These are phyloP conservation scores for Drosophila kanapiae DNA, from an alignment of 1,140 invertebrate species.

Conservation along the genomic window DNA sequence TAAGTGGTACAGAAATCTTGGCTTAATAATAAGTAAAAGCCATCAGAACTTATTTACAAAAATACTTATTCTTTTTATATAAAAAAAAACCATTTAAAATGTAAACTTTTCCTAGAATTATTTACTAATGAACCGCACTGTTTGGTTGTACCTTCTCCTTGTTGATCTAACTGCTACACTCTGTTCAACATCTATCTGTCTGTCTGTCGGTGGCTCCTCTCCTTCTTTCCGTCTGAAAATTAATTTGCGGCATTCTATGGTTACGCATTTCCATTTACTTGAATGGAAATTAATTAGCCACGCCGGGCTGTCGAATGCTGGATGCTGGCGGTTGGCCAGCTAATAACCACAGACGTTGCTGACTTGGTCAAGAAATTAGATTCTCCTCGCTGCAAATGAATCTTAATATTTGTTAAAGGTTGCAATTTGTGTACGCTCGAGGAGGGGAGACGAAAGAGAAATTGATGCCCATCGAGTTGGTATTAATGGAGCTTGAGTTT, in stretches of 20 bases:
- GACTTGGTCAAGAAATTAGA: slow-evolving; percentile 36
- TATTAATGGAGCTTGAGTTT: slow-evolving; percentile 29
- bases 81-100: background rate
- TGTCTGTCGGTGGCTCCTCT: background rate
- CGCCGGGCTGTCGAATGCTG: slow-evolving; percentile 43
- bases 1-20: background rate
- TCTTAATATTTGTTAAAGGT: slow-evolving; percentile 42
- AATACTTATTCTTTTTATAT: too few species aligned
- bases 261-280: slow-evolving; percentile 54
- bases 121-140: slow-evolving; percentile 6
- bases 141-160: slow-evolving; percentile 16
- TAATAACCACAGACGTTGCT: slow-evolving; percentile 36
- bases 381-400: slow-evolving; percentile 36
- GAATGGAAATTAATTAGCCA: slow-evolving; percentile 78
- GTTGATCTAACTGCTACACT: slow-evolving; percentile 31
- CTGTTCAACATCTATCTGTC: slow-evolving; percentile 33
- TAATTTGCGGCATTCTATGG: slow-evolving; percentile 41
- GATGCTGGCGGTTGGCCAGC: slow-evolving; percentile 25
- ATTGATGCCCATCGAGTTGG: slow-evolving; percentile 23
- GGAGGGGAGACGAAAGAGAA: slow-evolving; percentile 1
- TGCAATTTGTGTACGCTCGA: slow-evolving; percentile 32
- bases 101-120: too few species aligned
- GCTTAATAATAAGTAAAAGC: too few species aligned
- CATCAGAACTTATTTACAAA: too few species aligned
- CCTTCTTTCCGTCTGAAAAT: slow-evolving; percentile 24